Base-by-base conservation (phyloP, 1,140 invertebrate genomes). In the Heliconius congener region DNA sequence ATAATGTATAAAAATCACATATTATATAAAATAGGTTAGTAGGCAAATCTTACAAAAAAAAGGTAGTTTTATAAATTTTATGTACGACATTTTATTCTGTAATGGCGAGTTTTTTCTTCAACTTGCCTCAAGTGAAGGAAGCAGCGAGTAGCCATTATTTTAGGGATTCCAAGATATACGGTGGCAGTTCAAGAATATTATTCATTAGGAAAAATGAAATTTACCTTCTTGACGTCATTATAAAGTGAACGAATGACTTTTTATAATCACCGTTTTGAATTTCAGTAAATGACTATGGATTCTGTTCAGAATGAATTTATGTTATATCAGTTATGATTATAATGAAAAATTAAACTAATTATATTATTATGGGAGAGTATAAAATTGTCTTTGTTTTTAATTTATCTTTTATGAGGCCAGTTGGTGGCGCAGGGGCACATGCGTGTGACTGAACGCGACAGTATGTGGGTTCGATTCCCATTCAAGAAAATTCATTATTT, bases 181-280 rank as follows among this genome's bases (percentile, higher is more conserved):
- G 77, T 72, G 81, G 71, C 85, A 86, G 71, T 90, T 85, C 74
- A 66, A 83, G 85, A 86, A 88, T 88, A 91, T 91, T 90, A 92
- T 91, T 92, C 88, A 91, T 91, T 90, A 90, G 77, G 81, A 84
- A 88, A 87, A 90, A 89, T 88, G 86, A 88, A 91, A 88, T 89
- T 90, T 86, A 85, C 87, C 86, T 83, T 87, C 83, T 72, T 82
- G 73, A 73, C 83, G 80, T 77, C 75, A 80, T 82, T 82, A 77
- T 81, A 60, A 80, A 79, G 78, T n/a, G 50, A 73, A 66, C 18
- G 23, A 66, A 66, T 66, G 60, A 66, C 60, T 66, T 66, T 66
- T 66, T 66, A 23, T 66, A 66, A 66, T 66, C 60, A 13, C 60
- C 60, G 13, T 66, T 66, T 66, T 66, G 60, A 66, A 30, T 66